These are phyloP conservation scores for Strix aluco DNA, from an alignment of 2,113 vertebrate species.

Conservation along the genomic window DNA sequence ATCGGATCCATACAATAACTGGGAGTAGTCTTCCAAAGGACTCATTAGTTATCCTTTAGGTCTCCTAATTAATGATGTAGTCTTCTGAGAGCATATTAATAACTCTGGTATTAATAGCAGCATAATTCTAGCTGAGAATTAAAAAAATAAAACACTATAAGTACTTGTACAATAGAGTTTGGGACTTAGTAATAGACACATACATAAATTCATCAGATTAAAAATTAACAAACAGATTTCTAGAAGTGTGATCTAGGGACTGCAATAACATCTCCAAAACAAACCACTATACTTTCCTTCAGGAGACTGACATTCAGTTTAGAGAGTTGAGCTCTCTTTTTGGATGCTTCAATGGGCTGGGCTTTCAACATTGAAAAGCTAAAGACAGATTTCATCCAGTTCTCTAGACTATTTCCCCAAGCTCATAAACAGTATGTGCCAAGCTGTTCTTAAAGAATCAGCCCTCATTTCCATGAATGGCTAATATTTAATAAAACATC, in stretches of 20 bases:
- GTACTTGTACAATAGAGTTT: background rate
- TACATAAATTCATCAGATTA: background rate
- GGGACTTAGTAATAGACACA: background rate
- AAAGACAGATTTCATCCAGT: background rate
- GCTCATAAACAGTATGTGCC: background rate
- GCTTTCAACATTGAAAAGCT: background rate
- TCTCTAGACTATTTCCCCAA: background rate
- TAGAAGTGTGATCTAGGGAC: background rate
- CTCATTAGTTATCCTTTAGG: constrained; percentile 25
- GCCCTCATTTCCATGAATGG: background rate
- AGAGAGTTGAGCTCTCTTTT: background rate
- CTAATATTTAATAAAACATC: constrained; percentile 54
- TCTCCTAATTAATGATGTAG: constrained; percentile 44
- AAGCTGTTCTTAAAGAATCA: constrained; percentile 16
- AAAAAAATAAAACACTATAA: background rate
- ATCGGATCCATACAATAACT: background rate
- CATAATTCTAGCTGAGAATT: constrained; percentile 4
- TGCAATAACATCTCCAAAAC: background rate
- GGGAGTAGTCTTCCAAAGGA: constrained; percentile 12
- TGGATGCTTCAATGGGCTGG: background rate
- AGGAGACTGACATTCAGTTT: background rate
- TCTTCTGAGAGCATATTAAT: constrained; percentile 45
- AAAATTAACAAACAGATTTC: background rate
- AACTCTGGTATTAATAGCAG: constrained; percentile 25
- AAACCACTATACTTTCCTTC: background rate